Evolutionary conservation across 1,140 invertebrate genomes (phyloP), one percentile per base, ranked within the genome.

Genomic region (Ips nitidus): DNA sequence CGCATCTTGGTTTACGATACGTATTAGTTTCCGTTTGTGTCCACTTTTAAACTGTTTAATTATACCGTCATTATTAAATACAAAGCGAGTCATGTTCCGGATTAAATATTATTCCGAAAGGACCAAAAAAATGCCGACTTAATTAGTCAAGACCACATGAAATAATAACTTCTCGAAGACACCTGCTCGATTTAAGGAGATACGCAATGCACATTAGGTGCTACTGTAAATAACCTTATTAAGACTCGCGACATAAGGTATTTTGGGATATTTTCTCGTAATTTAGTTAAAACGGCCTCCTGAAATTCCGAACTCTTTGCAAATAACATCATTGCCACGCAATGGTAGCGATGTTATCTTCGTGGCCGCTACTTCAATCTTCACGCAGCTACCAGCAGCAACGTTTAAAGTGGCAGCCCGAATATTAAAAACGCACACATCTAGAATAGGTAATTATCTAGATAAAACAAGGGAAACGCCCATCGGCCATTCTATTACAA

Each of bases 401-500:
- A 22, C 22, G 22, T 22, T 22, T 22, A 22, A 22, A 22, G 22
- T 22, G 22, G 22, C 22, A 50, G 22, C 47, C 47, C 2, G 47
- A 2, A 50, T 50, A 8, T 50, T 50, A 8, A 50, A 50, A 69
- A 69, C 60, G 61, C 66, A 69, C 45, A 61, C 57, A 61, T 50
- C 50, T 45, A 50, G 60, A 41, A 61, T 40, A 39, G 45, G 69
- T 60, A 70, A 70, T 70, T 64, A 70, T 70, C 61, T 70, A 55
- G 62, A 70, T 70, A 65, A 70, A 65, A 70, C 52, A 70, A 70
- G 52, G 41, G 58, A 5, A 62, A 57, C 53, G 64, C 64, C 64
- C 64, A 56, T 52, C 45, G 53, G 52, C 60, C 60, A 69, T 69
- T 69, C 57, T 62, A 65, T 55, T 62, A 70, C 69, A 70, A 70